Evolutionary conservation across 2,113 vertebrate genomes (phyloP).

Genomic region (Periophthalmus modestus): DNA sequence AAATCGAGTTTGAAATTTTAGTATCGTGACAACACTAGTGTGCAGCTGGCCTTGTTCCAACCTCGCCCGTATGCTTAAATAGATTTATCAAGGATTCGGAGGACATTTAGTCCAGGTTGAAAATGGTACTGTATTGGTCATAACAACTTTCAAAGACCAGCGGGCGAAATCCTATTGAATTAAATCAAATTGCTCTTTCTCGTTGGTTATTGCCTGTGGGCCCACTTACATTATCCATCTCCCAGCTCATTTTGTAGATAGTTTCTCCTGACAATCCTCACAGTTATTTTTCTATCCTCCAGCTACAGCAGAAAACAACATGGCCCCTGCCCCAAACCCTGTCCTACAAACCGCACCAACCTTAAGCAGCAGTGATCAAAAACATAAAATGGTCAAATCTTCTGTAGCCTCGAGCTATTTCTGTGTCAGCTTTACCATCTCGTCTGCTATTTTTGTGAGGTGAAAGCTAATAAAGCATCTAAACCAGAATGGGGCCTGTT

Average conservation of each 20-base stretch:
- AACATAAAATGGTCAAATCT: constrained; percentile 3
- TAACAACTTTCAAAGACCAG: neutral
- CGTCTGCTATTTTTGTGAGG: neutral
- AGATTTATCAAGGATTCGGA: no score
- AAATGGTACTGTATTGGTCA: neutral
- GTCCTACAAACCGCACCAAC: neutral
- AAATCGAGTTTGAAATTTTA: no score
- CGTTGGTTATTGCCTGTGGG: neutral
- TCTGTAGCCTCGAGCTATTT: neutral
- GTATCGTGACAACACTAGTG: no score
- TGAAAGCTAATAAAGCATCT: constrained; percentile 1
- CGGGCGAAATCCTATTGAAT: neutral
- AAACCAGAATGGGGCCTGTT: neutral
- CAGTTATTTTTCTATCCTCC: neutral
- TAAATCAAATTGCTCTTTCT: neutral
- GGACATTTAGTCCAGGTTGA: no score
- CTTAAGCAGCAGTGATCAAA: constrained; percentile 1
- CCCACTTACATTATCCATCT: neutral
- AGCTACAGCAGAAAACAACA: neutral
- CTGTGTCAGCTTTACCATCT: neutral
- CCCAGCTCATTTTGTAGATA: neutral
- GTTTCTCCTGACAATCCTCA: neutral
- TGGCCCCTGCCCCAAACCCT: neutral
- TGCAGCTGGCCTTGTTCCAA: no score
- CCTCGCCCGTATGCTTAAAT: no score